A percentile compares a stretch with the other conserved stretches of the same genome.
Conservation (phyloP, 2,888 invertebrate species). For the Yponomeuta evonymella region DNA sequence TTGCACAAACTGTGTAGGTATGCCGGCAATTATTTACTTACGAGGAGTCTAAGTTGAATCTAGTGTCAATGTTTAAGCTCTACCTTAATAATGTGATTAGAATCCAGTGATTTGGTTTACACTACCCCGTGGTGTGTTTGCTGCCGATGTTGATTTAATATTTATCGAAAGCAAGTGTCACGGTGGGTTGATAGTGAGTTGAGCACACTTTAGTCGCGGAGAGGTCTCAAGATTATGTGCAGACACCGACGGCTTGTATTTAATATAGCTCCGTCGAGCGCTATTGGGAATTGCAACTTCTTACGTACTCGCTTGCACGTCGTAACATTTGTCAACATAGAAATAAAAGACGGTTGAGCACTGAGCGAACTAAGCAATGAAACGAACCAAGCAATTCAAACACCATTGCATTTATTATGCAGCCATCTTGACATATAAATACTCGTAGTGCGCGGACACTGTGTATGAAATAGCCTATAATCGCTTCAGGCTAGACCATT, state of each 20-base stretch:
- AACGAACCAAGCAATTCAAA: neutral
- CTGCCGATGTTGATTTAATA: conserved; percentile 9
- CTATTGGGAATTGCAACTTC: neutral
- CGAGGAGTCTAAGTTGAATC: neutral
- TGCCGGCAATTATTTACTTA: neutral
- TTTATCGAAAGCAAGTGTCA: conserved; percentile 8
- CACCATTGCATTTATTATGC: neutral
- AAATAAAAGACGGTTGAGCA: conserved; percentile 1
- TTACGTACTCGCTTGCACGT: neutral
- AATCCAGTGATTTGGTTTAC: conserved; percentile 10
- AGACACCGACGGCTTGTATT: neutral
- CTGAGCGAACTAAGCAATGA: too few species aligned
- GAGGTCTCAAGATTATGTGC: neutral
- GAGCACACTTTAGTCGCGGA: neutral
- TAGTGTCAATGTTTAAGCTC: neutral
- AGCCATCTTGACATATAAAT: too few species aligned
- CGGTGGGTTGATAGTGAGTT: neutral
- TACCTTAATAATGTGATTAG: conserved; percentile 11
- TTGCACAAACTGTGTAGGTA: neutral
- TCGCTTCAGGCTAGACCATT: too few species aligned
- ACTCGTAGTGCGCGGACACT: too few species aligned
- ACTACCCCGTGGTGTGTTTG: conserved; percentile 3
- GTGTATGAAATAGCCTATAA: too few species aligned
- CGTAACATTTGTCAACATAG: neutral
- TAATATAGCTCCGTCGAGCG: neutral